Percentiles rank a stretch among this genome's conserved stretches.
Evolutionary conservation across 2,113 vertebrate genomes (phyloP).

Genomic region (Pleuronectes platessa): DNA sequence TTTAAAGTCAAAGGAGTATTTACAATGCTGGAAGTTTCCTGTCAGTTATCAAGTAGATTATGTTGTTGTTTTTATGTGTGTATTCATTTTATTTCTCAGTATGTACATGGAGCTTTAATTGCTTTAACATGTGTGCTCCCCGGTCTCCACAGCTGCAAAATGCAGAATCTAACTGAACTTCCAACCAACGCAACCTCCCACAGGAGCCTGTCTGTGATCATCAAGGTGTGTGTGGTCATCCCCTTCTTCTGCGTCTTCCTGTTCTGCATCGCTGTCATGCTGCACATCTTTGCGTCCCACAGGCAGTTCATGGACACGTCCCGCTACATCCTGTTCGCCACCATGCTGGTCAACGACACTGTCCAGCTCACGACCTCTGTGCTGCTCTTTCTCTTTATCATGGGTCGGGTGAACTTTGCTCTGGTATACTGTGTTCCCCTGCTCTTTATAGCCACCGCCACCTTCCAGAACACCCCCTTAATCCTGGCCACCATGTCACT

Average conservation of each 20-base stretch:
- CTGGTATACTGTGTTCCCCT: constrained; percentile 67
- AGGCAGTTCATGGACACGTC: constrained; percentile 78
- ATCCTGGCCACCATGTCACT: constrained; percentile 82
- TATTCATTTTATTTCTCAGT: not conserved
- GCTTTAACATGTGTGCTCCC: constrained; percentile 9
- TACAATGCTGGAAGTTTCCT: no score
- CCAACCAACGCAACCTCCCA: constrained; percentile 59
- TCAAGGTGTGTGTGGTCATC: constrained; percentile 79
- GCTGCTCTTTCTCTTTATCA: constrained; percentile 75
- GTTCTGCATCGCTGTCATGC: constrained; percentile 62
- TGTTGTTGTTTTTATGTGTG: not conserved
- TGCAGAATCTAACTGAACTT: constrained; percentile 76
- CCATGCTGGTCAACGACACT: constrained; percentile 83
- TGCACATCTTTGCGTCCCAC: constrained; percentile 78
- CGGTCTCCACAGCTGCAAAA: constrained; percentile 34
- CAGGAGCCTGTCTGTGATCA: constrained; percentile 61
- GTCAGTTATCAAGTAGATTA: not conserved
- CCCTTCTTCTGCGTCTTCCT: constrained; percentile 72
- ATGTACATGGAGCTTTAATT: rapidly evolving
- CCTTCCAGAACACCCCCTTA: constrained; percentile 78
- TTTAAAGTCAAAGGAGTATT: no score
- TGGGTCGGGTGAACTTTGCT: constrained; percentile 61
- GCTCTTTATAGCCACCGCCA: constrained; percentile 70
- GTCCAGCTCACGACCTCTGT: constrained; percentile 77
- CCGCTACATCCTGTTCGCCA: constrained; percentile 81